Base-by-base conservation (phyloP, 2,888 invertebrate species). In the Tuta absoluta region DNA sequence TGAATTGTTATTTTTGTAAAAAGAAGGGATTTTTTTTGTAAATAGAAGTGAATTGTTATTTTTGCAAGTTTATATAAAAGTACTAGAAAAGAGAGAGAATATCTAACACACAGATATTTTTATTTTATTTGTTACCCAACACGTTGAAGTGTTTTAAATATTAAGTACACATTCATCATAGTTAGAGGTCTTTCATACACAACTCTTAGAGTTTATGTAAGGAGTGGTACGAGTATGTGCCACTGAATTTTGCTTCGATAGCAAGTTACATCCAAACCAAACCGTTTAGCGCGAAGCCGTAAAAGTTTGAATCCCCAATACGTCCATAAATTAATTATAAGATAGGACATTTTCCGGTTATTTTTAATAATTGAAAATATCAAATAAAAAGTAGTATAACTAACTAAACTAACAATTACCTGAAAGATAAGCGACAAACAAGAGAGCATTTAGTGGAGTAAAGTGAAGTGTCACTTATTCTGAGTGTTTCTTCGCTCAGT, bases 241-340 rank as follows among this genome's bases (percentile, higher is more conserved):
- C 23, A 41, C 41, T 33, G 14, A 60, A 60, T 45, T 61, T 62
- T 23, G 62, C 62, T 53, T 48, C 37, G 38, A 33, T 28, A 38
- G 67, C 75, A 76, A 79, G 76, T 71, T 73, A 69, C 63, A 70
- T 75, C 73, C 75, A 75, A 77, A 78, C 73, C 76, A 75, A 76
- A 80, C 74, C 79, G 75, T 81, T 84, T 82, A 84, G 76, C 71
- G 66, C 12, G 85, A 86, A 86, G 72, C 85, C 86, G 70, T 85
- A 85, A 70, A 62, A 76, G 73, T 71, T 72, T 72, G 72, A 65
- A 65, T 68, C 69, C 63, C 65, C 66, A 12, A n/a, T 71, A 77
- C 80, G 69, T 71, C 84, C 80, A 84, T 64, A 66, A 65, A 63
- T 49, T 49, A 12, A n/a, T 8, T n/a, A 56, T 1, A 19, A 33